phyloP scores from a whole-genome alignment of 2,797 vertebrate genomes.

The Tokudaia tokunoshimensis region DNA sequence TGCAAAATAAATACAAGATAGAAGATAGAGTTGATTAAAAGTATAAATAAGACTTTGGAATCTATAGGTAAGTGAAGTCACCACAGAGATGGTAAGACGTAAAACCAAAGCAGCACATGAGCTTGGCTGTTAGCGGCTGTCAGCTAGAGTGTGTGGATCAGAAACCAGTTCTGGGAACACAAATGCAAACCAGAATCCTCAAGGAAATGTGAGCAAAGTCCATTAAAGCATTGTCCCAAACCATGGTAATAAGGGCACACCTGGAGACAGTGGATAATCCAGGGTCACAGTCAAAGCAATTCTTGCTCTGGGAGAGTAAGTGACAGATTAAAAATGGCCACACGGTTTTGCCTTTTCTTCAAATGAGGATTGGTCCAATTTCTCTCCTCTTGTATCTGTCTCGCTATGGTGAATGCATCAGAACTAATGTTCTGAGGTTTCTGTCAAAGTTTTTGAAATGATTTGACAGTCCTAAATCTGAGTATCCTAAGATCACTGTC shows the following conservation, averaged over 20 bases:
- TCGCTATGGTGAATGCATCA: not conserved
- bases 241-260: not conserved
- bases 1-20: not conserved
- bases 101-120: not conserved
- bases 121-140: not conserved
- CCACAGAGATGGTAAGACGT: not conserved
- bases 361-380: not conserved
- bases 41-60: not conserved
- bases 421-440: not conserved
- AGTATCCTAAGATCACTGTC: not conserved
- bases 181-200: not conserved
- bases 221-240: not conserved
- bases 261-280: not conserved
- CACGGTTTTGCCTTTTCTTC: not conserved
- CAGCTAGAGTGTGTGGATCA: not conserved
- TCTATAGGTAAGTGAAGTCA: not conserved
- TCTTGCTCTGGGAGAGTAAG: not conserved
- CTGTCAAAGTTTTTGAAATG: not conserved
- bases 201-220: not conserved
- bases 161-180: not conserved
- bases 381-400: not conserved
- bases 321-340: not conserved
- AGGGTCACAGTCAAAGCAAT: not conserved
- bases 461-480: not conserved
- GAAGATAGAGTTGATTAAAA: not conserved